Percentiles rank a stretch among this genome's conserved stretches.
phyloP scores from a whole-genome alignment of 2,888 invertebrate species.

The Galerucella calmariensis region DNA sequence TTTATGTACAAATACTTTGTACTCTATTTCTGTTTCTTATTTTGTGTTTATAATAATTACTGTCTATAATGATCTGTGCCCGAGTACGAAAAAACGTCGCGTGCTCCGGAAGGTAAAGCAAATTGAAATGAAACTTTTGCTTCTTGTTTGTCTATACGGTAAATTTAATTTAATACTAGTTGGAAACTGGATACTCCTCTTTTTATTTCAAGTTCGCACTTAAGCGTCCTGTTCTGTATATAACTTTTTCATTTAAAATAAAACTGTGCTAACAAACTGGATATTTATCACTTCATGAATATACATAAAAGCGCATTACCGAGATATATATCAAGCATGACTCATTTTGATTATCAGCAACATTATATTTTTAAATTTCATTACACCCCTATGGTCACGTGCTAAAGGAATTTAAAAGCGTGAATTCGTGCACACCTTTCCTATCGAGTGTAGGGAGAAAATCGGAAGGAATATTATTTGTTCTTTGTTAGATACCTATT shows the following conservation, averaged over 20 bases:
- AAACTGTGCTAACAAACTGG: constrained; percentile 4
- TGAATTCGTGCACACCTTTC: constrained; percentile 12
- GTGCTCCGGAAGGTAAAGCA: too few relatives aligned
- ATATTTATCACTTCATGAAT: constrained; percentile 17
- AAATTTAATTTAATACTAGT: too few relatives aligned
- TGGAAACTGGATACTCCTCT: too few relatives aligned
- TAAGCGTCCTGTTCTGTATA: too few relatives aligned
- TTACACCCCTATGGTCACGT: constrained; percentile 22
- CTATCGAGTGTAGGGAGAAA: not conserved
- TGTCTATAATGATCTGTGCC: too few relatives aligned
- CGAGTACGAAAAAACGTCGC: too few relatives aligned
- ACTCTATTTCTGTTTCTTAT: too few relatives aligned
- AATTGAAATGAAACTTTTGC: too few relatives aligned
- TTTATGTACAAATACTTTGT: too few relatives aligned
- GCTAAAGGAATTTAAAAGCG: constrained; percentile 23
- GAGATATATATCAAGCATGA: constrained; percentile 26
- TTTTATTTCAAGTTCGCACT: too few relatives aligned
- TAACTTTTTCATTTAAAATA: not conserved
- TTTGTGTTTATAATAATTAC: too few relatives aligned
- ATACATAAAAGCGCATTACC: constrained; percentile 20
- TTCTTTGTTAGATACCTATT: constrained; percentile 33
- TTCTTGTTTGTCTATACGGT: too few relatives aligned
- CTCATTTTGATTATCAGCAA: constrained; percentile 24
- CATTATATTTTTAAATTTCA: constrained; percentile 33
- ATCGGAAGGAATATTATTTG: constrained; percentile 21